phyloP scores from a whole-genome alignment of 2,797 vertebrate species.

The Prionace glauca region DNA sequence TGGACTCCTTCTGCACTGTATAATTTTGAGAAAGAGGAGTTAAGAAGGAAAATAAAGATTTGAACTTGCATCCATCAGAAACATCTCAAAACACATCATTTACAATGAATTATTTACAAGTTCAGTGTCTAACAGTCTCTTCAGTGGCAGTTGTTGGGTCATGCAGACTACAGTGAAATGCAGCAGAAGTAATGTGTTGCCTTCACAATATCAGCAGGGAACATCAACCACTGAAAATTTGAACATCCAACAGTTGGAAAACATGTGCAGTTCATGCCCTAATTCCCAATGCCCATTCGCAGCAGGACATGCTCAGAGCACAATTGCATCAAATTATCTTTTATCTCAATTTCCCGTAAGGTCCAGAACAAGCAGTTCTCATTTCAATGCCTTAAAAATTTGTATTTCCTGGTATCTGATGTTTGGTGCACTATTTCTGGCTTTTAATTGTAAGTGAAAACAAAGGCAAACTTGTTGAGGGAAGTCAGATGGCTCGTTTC shows the following conservation, averaged over 20 bases:
- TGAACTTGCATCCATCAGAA: neutral
- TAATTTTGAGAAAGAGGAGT: neutral
- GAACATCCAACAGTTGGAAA: neutral
- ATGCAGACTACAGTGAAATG: neutral
- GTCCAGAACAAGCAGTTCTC: neutral
- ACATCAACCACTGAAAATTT: neutral
- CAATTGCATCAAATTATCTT: neutral
- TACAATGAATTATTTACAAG: neutral
- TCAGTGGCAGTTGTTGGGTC: neutral
- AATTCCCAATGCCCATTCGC: neutral
- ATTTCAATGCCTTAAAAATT: neutral
- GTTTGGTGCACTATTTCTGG: neutral
- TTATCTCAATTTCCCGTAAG: neutral
- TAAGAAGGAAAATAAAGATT: neutral
- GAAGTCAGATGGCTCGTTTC: neutral
- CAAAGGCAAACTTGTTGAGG: neutral
- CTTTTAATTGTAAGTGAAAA: conserved; percentile 2
- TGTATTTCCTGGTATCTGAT: neutral
- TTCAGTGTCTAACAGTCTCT: neutral
- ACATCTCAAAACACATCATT: neutral
- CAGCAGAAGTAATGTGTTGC: neutral
- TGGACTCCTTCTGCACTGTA: neutral
- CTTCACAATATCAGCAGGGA: neutral
- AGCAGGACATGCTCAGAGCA: neutral
- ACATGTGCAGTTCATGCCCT: neutral